Evolutionary conservation across 2,797 vertebrate genomes (phyloP), one percentile per base, ranked within the genome.

Genomic region (Acipenser transmontanus): DNA sequence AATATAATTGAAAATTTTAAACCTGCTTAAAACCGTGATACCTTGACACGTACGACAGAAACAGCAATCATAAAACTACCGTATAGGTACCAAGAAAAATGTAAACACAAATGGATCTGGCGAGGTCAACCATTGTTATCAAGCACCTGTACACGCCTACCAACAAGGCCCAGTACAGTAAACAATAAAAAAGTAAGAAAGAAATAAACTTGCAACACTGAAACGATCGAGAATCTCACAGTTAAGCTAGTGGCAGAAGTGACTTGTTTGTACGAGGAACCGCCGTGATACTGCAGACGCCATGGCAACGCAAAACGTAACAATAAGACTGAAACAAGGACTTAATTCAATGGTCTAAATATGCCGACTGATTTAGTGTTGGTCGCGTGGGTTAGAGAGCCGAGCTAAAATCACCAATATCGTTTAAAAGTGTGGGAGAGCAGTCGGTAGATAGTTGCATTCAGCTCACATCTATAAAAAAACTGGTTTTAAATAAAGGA

Each of bases 221-320:
- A 47, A n/a, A 62, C 9, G 14, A 13, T 54, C 48, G 14, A 47
- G 11, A 9, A 48, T 48, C 49, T n/a, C 10, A 59, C 51, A 1
- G 7, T 20, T 11, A 6, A 2, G 8, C 10, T 71, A 56, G 7
- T 47, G 9, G 5, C 3, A 8, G 14, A 51, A 17, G 8, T 2
- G 34, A 7, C 3, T 61, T 20, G 7, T 47, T 1, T 17, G 50
- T n/a, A 2, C n/a, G 47, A 47, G 17, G 61, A 72, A 72, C 47
- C 65, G 14, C 48, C 13, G 61, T 72, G 71, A 47, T 63, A n/a
- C 64, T 52, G 13, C 47, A 71, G 73, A 72, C 78, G 65, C 79
- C 83, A 85, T 85, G 74, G 84, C 84, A 83, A 83, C 80, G 68
- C 50, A 62, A 72, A 63, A 73, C 62, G 61, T 73, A 82, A 72